Percentiles rank a stretch among this genome's conserved stretches.
Conservation (phyloP, 2,113 vertebrate genomes). For the Vicugna pacos region DNA sequence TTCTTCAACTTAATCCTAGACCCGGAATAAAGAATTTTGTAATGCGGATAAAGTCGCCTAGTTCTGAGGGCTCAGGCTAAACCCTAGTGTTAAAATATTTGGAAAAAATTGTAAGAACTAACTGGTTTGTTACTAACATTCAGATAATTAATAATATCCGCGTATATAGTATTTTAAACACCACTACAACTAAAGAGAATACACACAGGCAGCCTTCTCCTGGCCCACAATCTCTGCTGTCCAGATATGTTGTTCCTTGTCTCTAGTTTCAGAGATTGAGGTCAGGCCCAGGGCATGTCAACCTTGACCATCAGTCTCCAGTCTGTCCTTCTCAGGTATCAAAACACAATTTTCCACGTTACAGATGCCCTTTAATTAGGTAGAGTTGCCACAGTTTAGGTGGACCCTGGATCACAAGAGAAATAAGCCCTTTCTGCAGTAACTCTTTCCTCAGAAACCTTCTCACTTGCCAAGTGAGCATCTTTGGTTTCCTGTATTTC, state of each 20-base stretch:
- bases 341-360: conserved; percentile 44
- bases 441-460: background rate
- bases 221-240: background rate
- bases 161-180: background rate
- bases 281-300: conserved; percentile 57
- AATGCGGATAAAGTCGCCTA: background rate
- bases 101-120: background rate
- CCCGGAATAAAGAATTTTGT: background rate
- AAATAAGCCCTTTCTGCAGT: conserved; percentile 32
- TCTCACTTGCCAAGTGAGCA: background rate
- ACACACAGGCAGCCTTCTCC: background rate
- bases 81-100: background rate
- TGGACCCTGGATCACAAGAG: background rate
- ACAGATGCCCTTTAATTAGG: conserved; percentile 24
- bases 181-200: background rate
- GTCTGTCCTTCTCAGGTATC: conserved; percentile 53
- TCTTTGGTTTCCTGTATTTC: conserved; percentile 16
- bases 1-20: background rate
- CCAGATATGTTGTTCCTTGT: background rate
- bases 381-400: background rate
- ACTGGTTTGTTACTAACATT: background rate
- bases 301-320: conserved; percentile 37
- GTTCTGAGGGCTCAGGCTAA: background rate
- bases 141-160: background rate
- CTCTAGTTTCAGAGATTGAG: conserved; percentile 58